Percentiles rank a stretch among this genome's conserved stretches.
These are phyloP conservation scores for Patagioenas fasciata DNA, from an alignment of 2,113 vertebrate genomes.

Conservation along the genomic window DNA sequence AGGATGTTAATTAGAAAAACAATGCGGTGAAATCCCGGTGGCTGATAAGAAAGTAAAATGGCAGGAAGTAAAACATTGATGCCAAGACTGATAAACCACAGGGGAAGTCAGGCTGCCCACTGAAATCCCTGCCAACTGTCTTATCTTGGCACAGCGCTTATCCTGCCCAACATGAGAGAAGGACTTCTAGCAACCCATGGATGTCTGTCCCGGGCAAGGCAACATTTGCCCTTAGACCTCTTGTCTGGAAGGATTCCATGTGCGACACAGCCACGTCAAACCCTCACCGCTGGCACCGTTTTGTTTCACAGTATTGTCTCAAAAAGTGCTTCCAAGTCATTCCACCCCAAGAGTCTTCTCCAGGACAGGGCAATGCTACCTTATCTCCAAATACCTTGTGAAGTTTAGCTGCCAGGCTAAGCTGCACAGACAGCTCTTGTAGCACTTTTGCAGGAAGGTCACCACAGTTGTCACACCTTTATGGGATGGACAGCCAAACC, in stretches of 20 bases:
- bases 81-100: conserved; percentile 34
- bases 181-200: neutral
- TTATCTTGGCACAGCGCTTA: conserved; percentile 11
- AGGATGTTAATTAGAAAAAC: conserved; percentile 63
- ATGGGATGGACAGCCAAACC: neutral
- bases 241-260: neutral
- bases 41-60: conserved; percentile 44
- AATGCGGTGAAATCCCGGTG: conserved; percentile 20
- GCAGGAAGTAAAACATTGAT: conserved; percentile 28
- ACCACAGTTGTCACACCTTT: neutral
- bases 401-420: neutral
- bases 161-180: conserved; percentile 23
- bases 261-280: neutral
- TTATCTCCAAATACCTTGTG: neutral
- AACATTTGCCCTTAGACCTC: neutral
- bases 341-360: neutral
- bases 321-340: neutral
- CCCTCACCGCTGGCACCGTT: neutral
- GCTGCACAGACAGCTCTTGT: neutral
- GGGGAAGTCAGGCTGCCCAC: conserved; percentile 40
- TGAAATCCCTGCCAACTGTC: conserved; percentile 29
- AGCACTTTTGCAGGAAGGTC: neutral
- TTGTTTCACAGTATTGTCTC: accelerated
- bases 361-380: neutral
- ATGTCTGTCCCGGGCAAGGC: neutral